Evolutionary conservation across 2,113 vertebrate species (phyloP), one percentile per base, ranked within the genome.

Genomic region (Odontesthes bonariensis): DNA sequence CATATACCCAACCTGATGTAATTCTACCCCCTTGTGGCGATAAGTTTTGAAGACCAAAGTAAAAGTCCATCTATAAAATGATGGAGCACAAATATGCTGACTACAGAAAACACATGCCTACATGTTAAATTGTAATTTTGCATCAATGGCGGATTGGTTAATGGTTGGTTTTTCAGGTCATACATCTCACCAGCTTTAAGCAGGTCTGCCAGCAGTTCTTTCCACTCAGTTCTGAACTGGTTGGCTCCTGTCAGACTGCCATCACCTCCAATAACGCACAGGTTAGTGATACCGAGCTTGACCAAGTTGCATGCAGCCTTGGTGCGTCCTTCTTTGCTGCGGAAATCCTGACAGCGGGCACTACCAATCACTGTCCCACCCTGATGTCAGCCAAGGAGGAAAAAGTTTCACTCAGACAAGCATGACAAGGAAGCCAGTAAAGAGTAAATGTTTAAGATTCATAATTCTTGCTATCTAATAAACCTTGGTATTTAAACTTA

Each of bases 301-400:
- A 95, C 95, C 89, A 98, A 67, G 84, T 99, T 97, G 10, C 74
- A 90, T 16, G 97, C 97, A 0, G 97, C 97, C 17, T 94, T 94
- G 11, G 96, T 92, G 10, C 97, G 95, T 0, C 97, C 97, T 63
- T 97, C 96, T 3, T 93, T 95, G 0, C 87, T 87, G 23, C 95
- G 94, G 77, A 99, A 98, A 63, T 97, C 96, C 82, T 95, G 92
- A 90, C 97, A 98, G 49, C 97, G 94, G 31, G 97, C 97, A 1
- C 97, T 98, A 54, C 97, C 97, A 10, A 98, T 99, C 60, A 99
- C 96, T 0, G 97, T 98, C 19, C 97, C 97, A 4, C 97, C 97
- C 97, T 98, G 85, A 35, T 6, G 54, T 59, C 60, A 58, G 51
- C 10, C 47, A 69, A 59, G 23, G 14, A 75, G 38, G 46, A 81